Evolutionary conservation across 2,113 vertebrate genomes (phyloP).

Genomic region (Entosphenus tridentatus): DNA sequence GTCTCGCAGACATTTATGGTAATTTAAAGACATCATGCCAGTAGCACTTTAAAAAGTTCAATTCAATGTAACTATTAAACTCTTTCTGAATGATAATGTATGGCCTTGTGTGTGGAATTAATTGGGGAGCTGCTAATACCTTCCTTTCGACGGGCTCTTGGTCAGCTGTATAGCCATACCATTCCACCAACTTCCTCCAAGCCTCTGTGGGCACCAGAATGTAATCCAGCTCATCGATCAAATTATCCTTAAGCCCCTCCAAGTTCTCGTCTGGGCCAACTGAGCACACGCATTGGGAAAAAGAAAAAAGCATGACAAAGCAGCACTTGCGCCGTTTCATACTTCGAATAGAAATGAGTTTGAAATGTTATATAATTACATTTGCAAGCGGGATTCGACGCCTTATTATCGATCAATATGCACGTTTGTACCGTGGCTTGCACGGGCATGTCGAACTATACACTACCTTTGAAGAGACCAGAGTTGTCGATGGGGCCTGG

Average conservation of each 20-base stretch:
- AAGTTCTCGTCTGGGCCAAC: constrained; percentile 56
- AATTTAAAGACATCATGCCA: too few relatives aligned
- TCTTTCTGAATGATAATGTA: too few relatives aligned
- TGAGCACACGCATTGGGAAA: constrained; percentile 8
- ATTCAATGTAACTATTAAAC: too few relatives aligned
- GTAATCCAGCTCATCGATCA: constrained; percentile 95
- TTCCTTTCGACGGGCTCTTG: constrained; percentile 90
- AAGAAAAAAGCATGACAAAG: constrained; percentile 9
- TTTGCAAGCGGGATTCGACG: neutral
- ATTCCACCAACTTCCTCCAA: constrained; percentile 94
- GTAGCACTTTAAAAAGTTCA: too few relatives aligned
- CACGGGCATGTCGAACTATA: neutral
- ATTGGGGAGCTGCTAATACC: constrained; percentile 24
- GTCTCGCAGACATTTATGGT: too few relatives aligned
- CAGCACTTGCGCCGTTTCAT: neutral
- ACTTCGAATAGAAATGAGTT: too few relatives aligned
- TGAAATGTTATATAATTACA: neutral
- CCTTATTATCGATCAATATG: neutral
- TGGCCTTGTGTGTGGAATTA: neutral
- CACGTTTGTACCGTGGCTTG: neutral
- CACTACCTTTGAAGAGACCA: constrained; percentile 71
- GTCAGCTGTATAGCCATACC: constrained; percentile 62
- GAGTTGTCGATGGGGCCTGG: constrained; percentile 91
- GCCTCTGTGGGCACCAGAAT: constrained; percentile 87
- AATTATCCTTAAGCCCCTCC: constrained; percentile 80